Percentiles rank a stretch among this genome's conserved stretches.
phyloP scores from a whole-genome alignment of 2,888 invertebrate genomes.

The Harmothoe impar region DNA sequence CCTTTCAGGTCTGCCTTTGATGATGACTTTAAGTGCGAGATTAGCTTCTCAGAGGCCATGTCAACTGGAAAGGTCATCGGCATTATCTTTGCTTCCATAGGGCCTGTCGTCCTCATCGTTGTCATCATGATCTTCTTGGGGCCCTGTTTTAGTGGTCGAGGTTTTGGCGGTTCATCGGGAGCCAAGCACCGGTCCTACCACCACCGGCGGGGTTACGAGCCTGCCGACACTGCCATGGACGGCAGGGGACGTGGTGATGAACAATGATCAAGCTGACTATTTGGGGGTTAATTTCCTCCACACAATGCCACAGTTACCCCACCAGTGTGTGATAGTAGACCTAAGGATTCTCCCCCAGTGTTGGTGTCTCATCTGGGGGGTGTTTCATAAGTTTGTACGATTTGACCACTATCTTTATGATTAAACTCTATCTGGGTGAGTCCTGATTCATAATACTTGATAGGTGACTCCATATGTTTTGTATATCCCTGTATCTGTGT shows the following conservation, averaged over 20 bases:
- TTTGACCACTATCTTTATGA: too few species aligned
- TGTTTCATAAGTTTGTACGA: too few species aligned
- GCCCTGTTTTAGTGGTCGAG: conserved; percentile 62
- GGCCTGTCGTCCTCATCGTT: conserved; percentile 58
- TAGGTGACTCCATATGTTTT: too few species aligned
- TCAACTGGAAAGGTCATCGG: conserved; percentile 61
- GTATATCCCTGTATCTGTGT: too few species aligned
- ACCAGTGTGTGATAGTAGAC: too few species aligned
- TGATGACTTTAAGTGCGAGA: conserved; percentile 59
- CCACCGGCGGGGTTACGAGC: conserved; percentile 43
- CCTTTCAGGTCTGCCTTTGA: conserved; percentile 38
- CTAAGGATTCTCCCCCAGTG: too few species aligned
- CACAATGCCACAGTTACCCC: too few species aligned
- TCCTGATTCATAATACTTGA: too few species aligned
- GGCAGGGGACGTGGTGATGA: neutral
- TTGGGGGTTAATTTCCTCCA: too few species aligned
- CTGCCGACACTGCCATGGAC: conserved; percentile 12
- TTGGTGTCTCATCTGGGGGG: too few species aligned
- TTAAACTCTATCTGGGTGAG: too few species aligned
- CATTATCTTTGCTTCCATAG: conserved; percentile 61
- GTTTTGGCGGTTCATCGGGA: conserved; percentile 62
- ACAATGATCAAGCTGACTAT: too few species aligned
- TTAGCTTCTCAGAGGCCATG: conserved; percentile 41
- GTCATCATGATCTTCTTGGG: conserved; percentile 62
- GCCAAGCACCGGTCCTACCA: conserved; percentile 54